Evolutionary conservation across 1,140 invertebrate species (phyloP), one percentile per base, ranked within the genome.

Genomic region (Phymorhynchus buccinoides): DNA sequence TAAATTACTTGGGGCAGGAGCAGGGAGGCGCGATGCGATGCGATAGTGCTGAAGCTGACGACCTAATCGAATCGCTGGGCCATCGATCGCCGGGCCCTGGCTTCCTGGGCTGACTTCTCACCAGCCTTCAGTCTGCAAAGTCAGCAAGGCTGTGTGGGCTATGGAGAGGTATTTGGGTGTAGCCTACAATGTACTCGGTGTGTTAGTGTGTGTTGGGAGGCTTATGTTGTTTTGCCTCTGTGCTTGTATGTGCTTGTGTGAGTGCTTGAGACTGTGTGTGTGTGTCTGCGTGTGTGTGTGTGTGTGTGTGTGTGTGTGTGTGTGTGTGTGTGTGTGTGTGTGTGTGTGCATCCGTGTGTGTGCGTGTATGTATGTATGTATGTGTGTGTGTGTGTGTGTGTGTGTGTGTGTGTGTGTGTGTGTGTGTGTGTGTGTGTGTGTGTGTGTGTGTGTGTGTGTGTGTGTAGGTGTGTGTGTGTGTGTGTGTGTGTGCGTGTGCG

Each of bases 361-460:
- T 73, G 12, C 27, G 12, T 73, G n/a, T 71, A 4, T 71, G 6
- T 27, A 35, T 6, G 68, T n/a, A 35, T 9, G 68, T 71, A 35
- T 27, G 68, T 71, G 7, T 27, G 68, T 71, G 68, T 71, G 68
- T 71, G 27, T 30, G 27, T 35, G 68, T 71, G 68, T 71, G 68
- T 73, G 3, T 30, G 68, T 73, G 68, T 73, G 68, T 73, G 68
- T 73, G 68, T 37, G 68, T 30, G n/a, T 30, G 68, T 73, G n/a
- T 32, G n/a, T 37, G 68, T 73, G 68, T 73, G 68, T 73, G 68
- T 73, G 68, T 37, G 3, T 73, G 68, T n/a, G 68, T 37, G 68
- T n/a, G 68, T 73, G 68, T n/a, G 68, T 73, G 68, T n/a, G 68
- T 37, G 48, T 18, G 2, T 52, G 48, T 2, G 48, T 52, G 44